Evolutionary conservation across 2,113 vertebrate species (phyloP).

Genomic region (Epinephelus cyanopodus): DNA sequence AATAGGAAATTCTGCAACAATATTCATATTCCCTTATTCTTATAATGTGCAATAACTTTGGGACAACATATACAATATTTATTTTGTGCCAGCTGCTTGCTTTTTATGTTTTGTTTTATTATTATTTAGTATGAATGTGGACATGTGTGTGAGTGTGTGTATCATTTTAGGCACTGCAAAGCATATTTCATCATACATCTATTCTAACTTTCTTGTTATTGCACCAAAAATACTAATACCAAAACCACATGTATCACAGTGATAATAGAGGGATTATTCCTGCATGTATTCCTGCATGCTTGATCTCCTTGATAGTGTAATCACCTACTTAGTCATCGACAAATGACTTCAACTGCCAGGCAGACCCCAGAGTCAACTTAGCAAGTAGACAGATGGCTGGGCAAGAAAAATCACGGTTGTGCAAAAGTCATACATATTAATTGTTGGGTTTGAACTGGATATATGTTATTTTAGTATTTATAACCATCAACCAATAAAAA

Average conservation of each 20-base stretch:
- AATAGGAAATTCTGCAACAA: neutral
- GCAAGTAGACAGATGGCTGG: conserved; percentile 64
- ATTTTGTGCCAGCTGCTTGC: no score
- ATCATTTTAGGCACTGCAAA: no score
- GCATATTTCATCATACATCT: no score
- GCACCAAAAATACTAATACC: neutral
- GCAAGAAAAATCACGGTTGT: conserved; percentile 29
- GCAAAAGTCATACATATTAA: conserved; percentile 53
- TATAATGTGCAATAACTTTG: no score
- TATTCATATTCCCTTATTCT: no score
- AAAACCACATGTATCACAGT: neutral
- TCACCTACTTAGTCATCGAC: conserved; percentile 48
- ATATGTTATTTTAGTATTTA: conserved; percentile 30
- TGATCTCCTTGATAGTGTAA: conserved; percentile 35
- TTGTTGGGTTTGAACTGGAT: conserved; percentile 18
- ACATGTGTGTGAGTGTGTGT: no score
- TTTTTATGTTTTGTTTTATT: no score
- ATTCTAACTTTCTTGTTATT: neutral
- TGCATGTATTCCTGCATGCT: conserved; percentile 5
- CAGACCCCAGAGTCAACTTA: conserved; percentile 46
- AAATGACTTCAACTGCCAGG: conserved; percentile 37
- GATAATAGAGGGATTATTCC: neutral
- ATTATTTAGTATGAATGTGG: no score
- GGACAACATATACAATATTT: no score
- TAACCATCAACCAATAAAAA: conserved; percentile 10